phyloP scores from a whole-genome alignment of 2,113 vertebrate species.

The Panthera tigris region DNA sequence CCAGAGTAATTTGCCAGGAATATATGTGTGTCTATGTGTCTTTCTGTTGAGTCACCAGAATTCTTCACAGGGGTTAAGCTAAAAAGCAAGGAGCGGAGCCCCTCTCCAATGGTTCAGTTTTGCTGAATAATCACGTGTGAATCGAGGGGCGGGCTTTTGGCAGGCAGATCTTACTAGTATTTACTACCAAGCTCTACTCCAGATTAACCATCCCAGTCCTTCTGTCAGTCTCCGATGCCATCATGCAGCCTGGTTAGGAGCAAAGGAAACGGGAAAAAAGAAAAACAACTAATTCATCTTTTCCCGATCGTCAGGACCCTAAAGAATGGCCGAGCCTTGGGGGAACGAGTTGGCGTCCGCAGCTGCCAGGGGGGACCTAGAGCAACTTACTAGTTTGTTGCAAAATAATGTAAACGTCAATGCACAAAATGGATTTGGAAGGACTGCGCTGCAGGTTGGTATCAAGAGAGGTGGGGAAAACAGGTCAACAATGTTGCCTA shows the following conservation, averaged over 20 bases:
- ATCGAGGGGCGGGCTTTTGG: constrained; percentile 90
- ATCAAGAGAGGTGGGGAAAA: constrained; percentile 85
- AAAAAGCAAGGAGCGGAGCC: constrained; percentile 79
- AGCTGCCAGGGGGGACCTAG: constrained; percentile 92
- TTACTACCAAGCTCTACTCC: constrained; percentile 91
- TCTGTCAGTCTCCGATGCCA: constrained; percentile 89
- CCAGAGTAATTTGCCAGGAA: constrained; percentile 52
- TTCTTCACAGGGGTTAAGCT: constrained; percentile 85
- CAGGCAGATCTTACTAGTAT: constrained; percentile 90
- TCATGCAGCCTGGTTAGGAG: constrained; percentile 85
- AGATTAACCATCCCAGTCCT: constrained; percentile 89
- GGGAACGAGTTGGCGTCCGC: constrained; percentile 91
- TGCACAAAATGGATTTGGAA: constrained; percentile 90
- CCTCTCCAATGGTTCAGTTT: constrained; percentile 83
- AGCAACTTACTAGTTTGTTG: constrained; percentile 88
- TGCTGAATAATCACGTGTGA: constrained; percentile 90
- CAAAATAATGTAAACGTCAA: constrained; percentile 92
- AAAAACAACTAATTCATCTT: constrained; percentile 83
- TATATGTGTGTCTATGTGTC: constrained; percentile 69
- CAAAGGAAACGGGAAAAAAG: constrained; percentile 70
- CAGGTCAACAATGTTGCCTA: constrained; percentile 84
- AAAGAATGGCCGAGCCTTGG: constrained; percentile 91
- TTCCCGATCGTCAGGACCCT: constrained; percentile 87
- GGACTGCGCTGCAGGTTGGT: constrained; percentile 97
- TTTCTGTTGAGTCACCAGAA: constrained; percentile 81